Evolutionary conservation across 92 coral and sea anemone genomes (phyloP).

Genomic region (Chrysogorgia sp.): DNA sequence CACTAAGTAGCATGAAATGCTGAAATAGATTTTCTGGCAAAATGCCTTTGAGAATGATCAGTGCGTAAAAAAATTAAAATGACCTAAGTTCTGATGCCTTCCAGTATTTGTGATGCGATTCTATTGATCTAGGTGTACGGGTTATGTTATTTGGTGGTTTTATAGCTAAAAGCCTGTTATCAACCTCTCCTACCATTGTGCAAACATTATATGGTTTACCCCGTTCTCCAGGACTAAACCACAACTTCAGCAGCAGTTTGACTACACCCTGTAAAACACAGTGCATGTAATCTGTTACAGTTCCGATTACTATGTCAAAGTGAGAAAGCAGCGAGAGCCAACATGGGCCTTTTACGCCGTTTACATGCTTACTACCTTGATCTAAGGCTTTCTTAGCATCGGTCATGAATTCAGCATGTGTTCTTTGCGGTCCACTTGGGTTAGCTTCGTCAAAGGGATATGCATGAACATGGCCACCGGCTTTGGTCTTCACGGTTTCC

Average conservation of each 20-base stretch:
- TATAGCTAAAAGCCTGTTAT: conserved; percentile 18
- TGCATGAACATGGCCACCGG: conserved; percentile 50
- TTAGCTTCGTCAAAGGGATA: conserved; percentile 40
- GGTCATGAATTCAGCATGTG: conserved; percentile 17
- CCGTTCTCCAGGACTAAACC: no score
- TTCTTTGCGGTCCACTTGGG: conserved; percentile 46
- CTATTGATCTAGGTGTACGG: no score
- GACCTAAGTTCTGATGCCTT: no score
- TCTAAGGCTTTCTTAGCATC: conserved; percentile 37
- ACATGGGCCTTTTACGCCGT: conserved; percentile 57
- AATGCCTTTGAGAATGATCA: no score
- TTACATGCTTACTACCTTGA: conserved; percentile 11
- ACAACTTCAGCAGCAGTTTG: conserved; percentile 35
- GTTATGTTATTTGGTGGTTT: no score
- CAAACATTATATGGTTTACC: no score
- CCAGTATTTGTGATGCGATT: no score
- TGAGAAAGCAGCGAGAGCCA: conserved; percentile 51
- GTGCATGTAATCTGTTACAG: conserved; percentile 55
- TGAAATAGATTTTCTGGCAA: no score
- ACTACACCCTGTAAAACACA: conserved; percentile 50
- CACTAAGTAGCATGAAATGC: no score
- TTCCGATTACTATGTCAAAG: conserved; percentile 48
- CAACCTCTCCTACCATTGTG: no score
- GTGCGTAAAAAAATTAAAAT: no score
- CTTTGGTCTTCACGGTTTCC: conserved; percentile 24